A percentile compares a stretch with the other conserved stretches of the same genome.
phyloP scores from a whole-genome alignment of 2,113 vertebrate species.

The Physeter macrocephalus region DNA sequence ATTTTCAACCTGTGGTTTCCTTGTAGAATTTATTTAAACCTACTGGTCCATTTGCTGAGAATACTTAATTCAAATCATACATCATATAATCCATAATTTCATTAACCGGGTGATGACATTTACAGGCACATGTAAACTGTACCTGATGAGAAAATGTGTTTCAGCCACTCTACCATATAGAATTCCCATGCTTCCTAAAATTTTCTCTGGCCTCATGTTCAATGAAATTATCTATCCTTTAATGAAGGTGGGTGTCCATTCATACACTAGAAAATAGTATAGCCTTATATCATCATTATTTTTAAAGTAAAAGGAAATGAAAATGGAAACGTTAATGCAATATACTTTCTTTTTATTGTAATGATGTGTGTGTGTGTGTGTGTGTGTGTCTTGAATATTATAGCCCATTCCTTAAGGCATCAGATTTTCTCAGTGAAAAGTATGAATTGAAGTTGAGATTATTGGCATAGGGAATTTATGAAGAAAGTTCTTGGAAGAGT shows the following conservation, averaged over 20 bases:
- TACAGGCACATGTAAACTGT: not conserved
- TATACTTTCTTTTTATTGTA: not conserved
- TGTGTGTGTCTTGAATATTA: not conserved
- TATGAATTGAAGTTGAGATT: not conserved
- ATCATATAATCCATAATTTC: not conserved
- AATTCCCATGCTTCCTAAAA: not conserved
- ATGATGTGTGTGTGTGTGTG: not conserved
- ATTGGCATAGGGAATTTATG: not conserved
- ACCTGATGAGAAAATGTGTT: not conserved
- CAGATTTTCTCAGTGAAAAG: not conserved
- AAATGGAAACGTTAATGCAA: not conserved
- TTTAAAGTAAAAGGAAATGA: not conserved
- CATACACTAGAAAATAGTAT: not conserved
- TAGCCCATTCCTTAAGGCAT: not conserved
- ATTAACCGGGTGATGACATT: not conserved
- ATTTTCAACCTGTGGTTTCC: not conserved
- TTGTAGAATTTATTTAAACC: not conserved
- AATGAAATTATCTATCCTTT: not conserved
- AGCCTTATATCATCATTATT: not conserved
- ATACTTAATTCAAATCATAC: not conserved
- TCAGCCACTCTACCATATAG: not conserved
- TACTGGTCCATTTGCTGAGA: not conserved
- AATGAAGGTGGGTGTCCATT: not conserved
- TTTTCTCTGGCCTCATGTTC: not conserved
- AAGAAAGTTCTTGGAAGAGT: not conserved